Evolutionary conservation across 2,113 vertebrate genomes (phyloP), one percentile per base, ranked within the genome.

Genomic region (Saccopteryx leptura): DNA sequence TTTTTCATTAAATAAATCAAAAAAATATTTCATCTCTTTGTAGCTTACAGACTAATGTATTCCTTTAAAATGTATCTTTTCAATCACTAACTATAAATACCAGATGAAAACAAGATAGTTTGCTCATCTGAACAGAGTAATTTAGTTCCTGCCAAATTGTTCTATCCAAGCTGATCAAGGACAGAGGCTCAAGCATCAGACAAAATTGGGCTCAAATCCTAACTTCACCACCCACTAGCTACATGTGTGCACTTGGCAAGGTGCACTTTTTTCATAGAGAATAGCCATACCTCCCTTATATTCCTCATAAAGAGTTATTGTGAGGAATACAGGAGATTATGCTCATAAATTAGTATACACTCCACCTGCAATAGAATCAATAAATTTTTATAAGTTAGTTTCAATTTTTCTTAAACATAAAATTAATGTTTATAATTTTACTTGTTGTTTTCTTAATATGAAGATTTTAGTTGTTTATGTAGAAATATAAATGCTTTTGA

Each of bases 191-290:
- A 80, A 54, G 46, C 66, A 88, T 79, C 33, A 52, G 48, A 93
- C 23, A 78, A 84, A 96, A 96, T 93, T 86, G 78, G 80, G 86
- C 68, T 87, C 75, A 28, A 85, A 76, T 91, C 79, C 60, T 85
- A 65, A 74, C 58, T 79, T 93, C 58, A 90, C 63, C 90, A 92
- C 87, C 90, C 68, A 89, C 83, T 63, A 65, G n/a, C 46, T 72
- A 89, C 91, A 93, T 91, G 82, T 95, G 91, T 93, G 18, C 69
- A 63, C 26, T 74, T 93, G 83, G 83, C 79, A 72, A 86, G 46
- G 26, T 66, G 15, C 74, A 72, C 69, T 60, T 81, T 71, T 61
- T 60, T 71, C 48, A 54, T 10, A 84, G 78, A 39, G 46, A 76
- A 84, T 50, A 81, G 18, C 5, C n/a, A 66, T 60, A 12, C n/a